phyloP scores from a whole-genome alignment of 1,140 invertebrate genomes.

The Lasioglossum albipes region DNA sequence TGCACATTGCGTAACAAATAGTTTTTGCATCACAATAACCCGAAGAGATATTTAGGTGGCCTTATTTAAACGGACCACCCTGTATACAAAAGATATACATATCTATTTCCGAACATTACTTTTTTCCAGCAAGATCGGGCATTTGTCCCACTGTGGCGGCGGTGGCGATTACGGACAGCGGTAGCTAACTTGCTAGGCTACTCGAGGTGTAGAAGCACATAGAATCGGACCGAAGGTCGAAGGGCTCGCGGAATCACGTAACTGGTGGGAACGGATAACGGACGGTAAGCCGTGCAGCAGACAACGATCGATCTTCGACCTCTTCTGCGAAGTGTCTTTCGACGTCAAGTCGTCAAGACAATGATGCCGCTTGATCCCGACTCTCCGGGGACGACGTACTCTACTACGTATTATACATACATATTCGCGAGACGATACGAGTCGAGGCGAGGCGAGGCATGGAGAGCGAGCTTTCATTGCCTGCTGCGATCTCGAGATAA shows the following conservation, averaged over 20 bases:
- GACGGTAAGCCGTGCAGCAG: constrained; percentile 22
- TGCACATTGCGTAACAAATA: too few relatives aligned
- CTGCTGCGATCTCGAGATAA: constrained; percentile 61
- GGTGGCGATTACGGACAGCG: too few relatives aligned
- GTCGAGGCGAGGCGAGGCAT: constrained; percentile 8
- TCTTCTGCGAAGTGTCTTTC: constrained; percentile 52
- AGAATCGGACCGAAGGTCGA: neutral
- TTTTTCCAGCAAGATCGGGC: too few relatives aligned
- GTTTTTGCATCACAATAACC: too few relatives aligned
- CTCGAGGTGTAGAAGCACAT: too few relatives aligned
- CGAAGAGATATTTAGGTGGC: too few relatives aligned
- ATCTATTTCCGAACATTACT: too few relatives aligned
- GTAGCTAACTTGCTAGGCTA: too few relatives aligned
- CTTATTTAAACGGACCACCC: too few relatives aligned
- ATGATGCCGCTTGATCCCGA: constrained; percentile 54
- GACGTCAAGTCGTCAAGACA: constrained; percentile 42
- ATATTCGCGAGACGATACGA: neutral
- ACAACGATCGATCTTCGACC: constrained; percentile 55
- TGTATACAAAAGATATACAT: too few relatives aligned
- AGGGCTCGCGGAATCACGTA: neutral
- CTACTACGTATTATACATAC: neutral
- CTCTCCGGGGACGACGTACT: constrained; percentile 7
- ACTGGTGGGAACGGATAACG: constrained; percentile 12
- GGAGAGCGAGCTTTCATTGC: constrained; percentile 53
- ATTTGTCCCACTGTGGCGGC: too few relatives aligned